Evolutionary conservation across 2,113 vertebrate genomes (phyloP).

Genomic region (Pteruthius melanotis): DNA sequence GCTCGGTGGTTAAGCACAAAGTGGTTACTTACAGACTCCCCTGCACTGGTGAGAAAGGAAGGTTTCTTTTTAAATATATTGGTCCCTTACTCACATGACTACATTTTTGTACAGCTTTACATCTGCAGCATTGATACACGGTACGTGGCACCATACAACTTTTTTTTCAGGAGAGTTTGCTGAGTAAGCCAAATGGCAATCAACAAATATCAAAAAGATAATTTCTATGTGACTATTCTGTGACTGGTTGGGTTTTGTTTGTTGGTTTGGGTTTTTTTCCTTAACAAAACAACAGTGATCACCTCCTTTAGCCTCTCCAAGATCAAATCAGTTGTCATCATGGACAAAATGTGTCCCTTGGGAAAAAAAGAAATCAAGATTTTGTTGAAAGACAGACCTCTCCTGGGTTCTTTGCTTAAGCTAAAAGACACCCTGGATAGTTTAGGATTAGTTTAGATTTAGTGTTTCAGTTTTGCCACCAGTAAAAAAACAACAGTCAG

Average conservation of each 20-base stretch:
- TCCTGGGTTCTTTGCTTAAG: not conserved
- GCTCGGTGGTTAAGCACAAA: not conserved
- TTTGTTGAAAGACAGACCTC: not conserved
- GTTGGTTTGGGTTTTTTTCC: not conserved
- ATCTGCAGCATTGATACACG: too few relatives aligned
- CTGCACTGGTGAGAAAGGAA: not conserved
- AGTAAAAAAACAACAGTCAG: not conserved
- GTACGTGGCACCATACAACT: accelerated
- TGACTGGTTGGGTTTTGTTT: not conserved
- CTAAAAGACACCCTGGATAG: not conserved
- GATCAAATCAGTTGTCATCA: not conserved
- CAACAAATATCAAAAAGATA: not conserved
- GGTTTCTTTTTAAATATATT: not conserved
- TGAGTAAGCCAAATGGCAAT: not conserved
- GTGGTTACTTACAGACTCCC: not conserved
- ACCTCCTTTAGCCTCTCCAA: not conserved
- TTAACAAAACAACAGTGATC: not conserved
- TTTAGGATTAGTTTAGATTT: not conserved
- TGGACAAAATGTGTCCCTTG: not conserved
- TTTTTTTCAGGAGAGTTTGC: not conserved
- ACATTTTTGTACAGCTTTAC: not conserved
- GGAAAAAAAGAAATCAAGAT: not conserved
- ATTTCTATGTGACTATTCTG: not conserved
- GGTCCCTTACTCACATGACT: not conserved
- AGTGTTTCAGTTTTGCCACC: not conserved